Conservation (phyloP, 23 tunicate species). For the Halocynthia aurantium region DNA sequence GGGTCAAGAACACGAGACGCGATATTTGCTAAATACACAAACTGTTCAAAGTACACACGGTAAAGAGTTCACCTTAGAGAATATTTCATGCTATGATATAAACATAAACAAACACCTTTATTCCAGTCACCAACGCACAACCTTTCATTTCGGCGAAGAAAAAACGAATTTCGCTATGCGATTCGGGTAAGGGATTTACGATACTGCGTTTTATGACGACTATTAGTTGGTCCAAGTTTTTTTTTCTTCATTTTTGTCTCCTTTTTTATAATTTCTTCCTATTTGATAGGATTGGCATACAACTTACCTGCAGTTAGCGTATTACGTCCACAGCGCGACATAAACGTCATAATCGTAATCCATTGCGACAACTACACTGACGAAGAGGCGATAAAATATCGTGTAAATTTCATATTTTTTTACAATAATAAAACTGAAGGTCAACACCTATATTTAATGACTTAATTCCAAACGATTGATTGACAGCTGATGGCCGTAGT, state of each 20-base stretch:
- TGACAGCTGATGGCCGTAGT: conserved; percentile 15
- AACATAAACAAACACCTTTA: neutral
- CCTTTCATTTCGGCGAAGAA: neutral
- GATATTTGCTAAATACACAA: too few species aligned
- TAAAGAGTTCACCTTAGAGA: too few species aligned
- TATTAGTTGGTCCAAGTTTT: too few species aligned
- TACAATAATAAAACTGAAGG: neutral
- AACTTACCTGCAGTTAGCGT: conserved; percentile 15
- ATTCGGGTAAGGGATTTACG: neutral
- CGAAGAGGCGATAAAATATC: conserved; percentile 1
- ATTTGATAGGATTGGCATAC: neutral
- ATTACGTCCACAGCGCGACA: conserved; percentile 10
- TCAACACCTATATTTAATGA: neutral
- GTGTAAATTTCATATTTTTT: neutral
- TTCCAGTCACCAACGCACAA: neutral
- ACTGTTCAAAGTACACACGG: too few species aligned
- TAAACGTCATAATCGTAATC: conserved; percentile 10
- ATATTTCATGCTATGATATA: too few species aligned
- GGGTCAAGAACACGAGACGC: too few species aligned
- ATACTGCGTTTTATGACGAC: too few species aligned
- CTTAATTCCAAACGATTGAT: neutral
- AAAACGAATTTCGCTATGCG: conserved; percentile 2
- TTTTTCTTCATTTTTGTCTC: too few species aligned
- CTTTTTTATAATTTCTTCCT: too few species aligned
- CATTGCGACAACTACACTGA: conserved; percentile 14